phyloP scores from a whole-genome alignment of 2,888 invertebrate species.

The Flexamia atlantica region DNA sequence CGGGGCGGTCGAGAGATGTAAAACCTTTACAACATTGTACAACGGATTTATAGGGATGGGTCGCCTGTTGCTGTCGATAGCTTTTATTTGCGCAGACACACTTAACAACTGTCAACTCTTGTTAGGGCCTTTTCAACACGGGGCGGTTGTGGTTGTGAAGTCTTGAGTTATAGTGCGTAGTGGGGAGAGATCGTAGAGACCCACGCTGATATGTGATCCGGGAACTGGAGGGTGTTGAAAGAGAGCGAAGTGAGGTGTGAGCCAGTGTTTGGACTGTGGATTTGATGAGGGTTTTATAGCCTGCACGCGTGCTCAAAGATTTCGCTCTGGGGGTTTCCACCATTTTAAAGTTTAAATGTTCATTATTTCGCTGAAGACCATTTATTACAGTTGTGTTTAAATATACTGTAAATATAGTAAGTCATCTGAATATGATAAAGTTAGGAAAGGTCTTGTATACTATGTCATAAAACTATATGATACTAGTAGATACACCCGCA shows the following conservation, averaged over 20 bases:
- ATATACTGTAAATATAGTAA: too few relatives aligned
- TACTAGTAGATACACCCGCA: too few relatives aligned
- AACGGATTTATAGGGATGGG: slow-evolving; percentile 51
- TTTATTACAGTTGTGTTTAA: too few relatives aligned
- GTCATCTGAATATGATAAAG: too few relatives aligned
- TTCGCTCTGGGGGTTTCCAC: background rate
- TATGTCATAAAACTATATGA: too few relatives aligned
- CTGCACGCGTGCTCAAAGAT: background rate
- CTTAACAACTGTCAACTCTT: slow-evolving; percentile 48
- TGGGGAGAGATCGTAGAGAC: slow-evolving; percentile 7
- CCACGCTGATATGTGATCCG: slow-evolving; percentile 30
- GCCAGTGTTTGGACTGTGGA: background rate
- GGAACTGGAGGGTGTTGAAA: slow-evolving; percentile 4
- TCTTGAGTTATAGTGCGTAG: slow-evolving; percentile 13
- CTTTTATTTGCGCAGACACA: slow-evolving; percentile 47
- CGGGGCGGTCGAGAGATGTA: slow-evolving; percentile 35
- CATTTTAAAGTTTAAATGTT: too few relatives aligned
- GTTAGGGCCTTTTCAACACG: slow-evolving; percentile 36
- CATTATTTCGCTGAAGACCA: too few relatives aligned
- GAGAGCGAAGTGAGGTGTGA: slow-evolving; percentile 4
- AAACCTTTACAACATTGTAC: slow-evolving; percentile 55
- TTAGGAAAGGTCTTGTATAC: too few relatives aligned
- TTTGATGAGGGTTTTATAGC: background rate
- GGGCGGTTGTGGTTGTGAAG: slow-evolving; percentile 13
- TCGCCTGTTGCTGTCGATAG: slow-evolving; percentile 39